Evolutionary conservation across 2,113 vertebrate species (phyloP).

Genomic region (Ctenodactylus gundi): DNA sequence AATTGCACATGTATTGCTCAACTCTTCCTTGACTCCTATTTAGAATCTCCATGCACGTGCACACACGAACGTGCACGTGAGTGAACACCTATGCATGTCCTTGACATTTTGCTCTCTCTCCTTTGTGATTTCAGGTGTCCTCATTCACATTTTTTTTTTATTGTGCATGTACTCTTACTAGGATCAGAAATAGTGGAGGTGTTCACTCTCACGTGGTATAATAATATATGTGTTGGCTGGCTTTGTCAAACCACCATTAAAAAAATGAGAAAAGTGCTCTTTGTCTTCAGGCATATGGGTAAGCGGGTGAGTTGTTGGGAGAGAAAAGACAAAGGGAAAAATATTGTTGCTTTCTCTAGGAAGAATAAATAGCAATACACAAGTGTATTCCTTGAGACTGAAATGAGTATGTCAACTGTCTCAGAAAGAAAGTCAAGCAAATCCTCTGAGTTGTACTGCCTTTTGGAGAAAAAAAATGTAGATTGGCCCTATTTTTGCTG

Average conservation of each 20-base stretch:
- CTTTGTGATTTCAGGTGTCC: neutral
- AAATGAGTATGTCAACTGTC: neutral
- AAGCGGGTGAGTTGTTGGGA: neutral
- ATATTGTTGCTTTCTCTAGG: neutral
- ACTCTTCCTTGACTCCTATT: neutral
- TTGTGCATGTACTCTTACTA: neutral
- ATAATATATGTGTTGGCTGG: neutral
- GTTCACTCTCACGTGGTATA: neutral
- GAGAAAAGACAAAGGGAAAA: neutral
- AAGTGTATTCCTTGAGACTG: neutral
- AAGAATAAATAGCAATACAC: neutral
- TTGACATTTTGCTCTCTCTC: neutral
- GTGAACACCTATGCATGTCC: too few species aligned
- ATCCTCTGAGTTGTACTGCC: neutral
- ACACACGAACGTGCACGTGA: fast-evolving
- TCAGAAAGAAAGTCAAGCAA: constrained; percentile 11
- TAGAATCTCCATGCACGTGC: neutral
- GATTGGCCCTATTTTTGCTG: neutral
- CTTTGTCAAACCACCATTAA: neutral
- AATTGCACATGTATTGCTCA: neutral
- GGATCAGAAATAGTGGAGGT: neutral
- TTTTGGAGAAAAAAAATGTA: neutral
- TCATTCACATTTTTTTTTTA: neutral
- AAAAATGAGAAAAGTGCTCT: constrained; percentile 25
- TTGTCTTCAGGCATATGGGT: neutral